These are phyloP conservation scores for Carlito syrichta DNA, from an alignment of 2,113 vertebrate species.

Conservation along the genomic window DNA sequence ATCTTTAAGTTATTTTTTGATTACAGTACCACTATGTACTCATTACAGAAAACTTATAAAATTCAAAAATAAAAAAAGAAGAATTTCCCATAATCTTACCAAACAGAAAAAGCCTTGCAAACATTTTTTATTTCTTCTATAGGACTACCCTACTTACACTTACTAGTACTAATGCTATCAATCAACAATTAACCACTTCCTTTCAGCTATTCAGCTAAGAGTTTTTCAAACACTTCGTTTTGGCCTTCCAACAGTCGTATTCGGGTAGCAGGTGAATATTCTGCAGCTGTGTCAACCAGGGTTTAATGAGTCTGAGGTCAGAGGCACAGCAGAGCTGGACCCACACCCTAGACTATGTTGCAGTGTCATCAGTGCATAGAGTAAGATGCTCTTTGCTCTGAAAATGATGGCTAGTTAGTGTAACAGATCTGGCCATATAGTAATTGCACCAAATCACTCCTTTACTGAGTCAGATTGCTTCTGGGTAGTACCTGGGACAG, in stretches of 20 bases:
- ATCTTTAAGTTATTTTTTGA: constrained; percentile 20
- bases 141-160: background rate
- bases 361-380: background rate
- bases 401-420: background rate
- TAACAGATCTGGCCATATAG: background rate
- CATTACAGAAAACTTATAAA: constrained; percentile 15
- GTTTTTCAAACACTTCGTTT: background rate
- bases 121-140: constrained; percentile 16
- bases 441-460: background rate
- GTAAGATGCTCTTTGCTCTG: background rate
- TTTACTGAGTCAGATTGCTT: background rate
- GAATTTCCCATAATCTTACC: background rate
- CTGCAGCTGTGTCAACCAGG: background rate
- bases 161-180: background rate
- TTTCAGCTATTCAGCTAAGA: background rate
- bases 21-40: background rate
- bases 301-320: background rate
- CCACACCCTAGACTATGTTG: background rate
- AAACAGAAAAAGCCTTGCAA: background rate
- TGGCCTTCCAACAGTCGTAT: constrained; percentile 1
- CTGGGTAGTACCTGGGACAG: background rate
- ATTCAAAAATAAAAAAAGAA: background rate
- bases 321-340: background rate
- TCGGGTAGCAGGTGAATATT: background rate
- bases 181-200: background rate